These are phyloP conservation scores for Labia minor DNA, from an alignment of 2,888 invertebrate genomes.

Conservation along the genomic window DNA sequence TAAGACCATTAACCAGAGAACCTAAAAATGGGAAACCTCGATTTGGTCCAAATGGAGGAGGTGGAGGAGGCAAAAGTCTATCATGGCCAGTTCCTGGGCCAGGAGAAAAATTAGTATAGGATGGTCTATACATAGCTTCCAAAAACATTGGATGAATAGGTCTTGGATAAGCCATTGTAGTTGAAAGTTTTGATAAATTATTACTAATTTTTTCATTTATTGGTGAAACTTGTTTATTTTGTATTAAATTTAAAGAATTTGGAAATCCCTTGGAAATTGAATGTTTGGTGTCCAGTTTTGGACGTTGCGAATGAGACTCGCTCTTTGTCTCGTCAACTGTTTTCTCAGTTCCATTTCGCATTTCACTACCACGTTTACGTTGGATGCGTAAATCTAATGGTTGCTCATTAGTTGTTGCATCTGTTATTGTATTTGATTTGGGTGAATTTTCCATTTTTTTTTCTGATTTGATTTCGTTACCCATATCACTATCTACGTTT, in stretches of 20 bases:
- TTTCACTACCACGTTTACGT: conserved; percentile 40
- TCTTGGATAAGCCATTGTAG: conserved; percentile 64
- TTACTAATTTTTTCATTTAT: conserved; percentile 25
- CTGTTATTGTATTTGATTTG: conserved; percentile 31
- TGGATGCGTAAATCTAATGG: conserved; percentile 64
- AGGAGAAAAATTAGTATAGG: conserved; percentile 34
- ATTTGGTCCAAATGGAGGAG: conserved; percentile 52
- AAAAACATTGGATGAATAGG: conserved; percentile 71
- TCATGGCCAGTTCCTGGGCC: conserved; percentile 37
- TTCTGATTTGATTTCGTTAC: conserved; percentile 34
- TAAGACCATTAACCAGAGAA: conserved; percentile 53
- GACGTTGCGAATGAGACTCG: conserved; percentile 19
- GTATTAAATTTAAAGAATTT: not conserved
- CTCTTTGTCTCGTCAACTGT: conserved; percentile 24
- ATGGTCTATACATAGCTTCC: conserved; percentile 58
- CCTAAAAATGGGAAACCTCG: conserved; percentile 66
- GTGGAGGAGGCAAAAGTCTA: conserved; percentile 38
- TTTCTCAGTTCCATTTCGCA: conserved; percentile 25
- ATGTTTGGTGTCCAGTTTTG: conserved; percentile 20
- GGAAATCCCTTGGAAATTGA: not conserved
- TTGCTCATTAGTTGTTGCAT: conserved; percentile 47
- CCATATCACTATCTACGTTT: conserved; percentile 31
- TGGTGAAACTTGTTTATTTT: not conserved
- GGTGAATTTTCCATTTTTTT: conserved; percentile 33
- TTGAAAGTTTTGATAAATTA: conserved; percentile 37